These are phyloP conservation scores for Leucophora obtusa DNA, from an alignment of 2,888 invertebrate genomes.

Conservation along the genomic window DNA sequence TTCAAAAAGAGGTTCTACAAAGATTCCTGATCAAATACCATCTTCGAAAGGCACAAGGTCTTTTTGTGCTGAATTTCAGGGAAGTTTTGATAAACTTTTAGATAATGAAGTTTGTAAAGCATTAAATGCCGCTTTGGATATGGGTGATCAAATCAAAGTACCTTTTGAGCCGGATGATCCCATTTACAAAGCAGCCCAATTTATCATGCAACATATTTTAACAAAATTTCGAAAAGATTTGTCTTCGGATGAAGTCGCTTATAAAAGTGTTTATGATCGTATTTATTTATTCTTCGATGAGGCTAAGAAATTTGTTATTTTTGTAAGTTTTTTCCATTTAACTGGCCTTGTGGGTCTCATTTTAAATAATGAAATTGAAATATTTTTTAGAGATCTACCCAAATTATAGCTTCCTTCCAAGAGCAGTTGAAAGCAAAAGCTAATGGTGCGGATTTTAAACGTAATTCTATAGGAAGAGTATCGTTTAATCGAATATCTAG, in stretches of 20 bases:
- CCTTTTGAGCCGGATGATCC: constrained; percentile 70
- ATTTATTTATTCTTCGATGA: constrained; percentile 71
- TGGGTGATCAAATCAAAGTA: constrained; percentile 67
- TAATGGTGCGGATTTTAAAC: neutral
- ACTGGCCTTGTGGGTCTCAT: neutral
- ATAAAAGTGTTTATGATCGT: constrained; percentile 66
- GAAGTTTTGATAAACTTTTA: constrained; percentile 70
- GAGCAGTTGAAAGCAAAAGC: constrained; percentile 37
- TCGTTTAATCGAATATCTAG: constrained; percentile 71
- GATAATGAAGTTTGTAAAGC: constrained; percentile 73
- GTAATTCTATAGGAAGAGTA: constrained; percentile 63
- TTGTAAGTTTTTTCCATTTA: constrained; percentile 67
- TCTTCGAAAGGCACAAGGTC: constrained; percentile 52
- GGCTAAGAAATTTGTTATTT: constrained; percentile 72
- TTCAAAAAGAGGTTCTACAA: neutral
- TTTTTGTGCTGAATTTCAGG: constrained; percentile 67
- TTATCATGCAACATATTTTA: constrained; percentile 74
- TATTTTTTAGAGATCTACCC: constrained; percentile 71
- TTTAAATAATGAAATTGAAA: neutral
- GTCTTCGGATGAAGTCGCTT: constrained; percentile 69
- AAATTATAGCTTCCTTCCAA: constrained; percentile 71
- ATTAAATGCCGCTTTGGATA: constrained; percentile 71
- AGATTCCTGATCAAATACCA: constrained; percentile 32
- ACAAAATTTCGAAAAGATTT: constrained; percentile 72
- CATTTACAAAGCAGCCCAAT: constrained; percentile 76